Base-by-base conservation (phyloP, 2,113 vertebrate genomes). In the Onychostruthus taczanowskii region DNA sequence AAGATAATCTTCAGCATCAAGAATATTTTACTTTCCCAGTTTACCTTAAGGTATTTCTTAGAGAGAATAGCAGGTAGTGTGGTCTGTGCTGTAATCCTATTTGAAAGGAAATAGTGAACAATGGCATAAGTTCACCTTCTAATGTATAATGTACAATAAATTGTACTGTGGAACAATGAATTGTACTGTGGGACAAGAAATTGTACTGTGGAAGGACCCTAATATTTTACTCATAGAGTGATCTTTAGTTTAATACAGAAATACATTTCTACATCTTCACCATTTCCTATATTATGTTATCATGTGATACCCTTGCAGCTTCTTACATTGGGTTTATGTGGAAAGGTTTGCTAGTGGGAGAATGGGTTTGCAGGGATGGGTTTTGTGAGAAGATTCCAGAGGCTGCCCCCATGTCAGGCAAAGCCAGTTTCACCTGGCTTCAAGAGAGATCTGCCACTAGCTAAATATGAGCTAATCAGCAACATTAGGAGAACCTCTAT, bases 91-190 rank as follows among this genome's bases (percentile, higher is more conserved):
- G 37, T 87, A 84, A 90, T 83, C 52, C 73, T 74, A 6, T 95
- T 95, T 89, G 31, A 84, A 61, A 90, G n/a, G 62, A 87, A 94
- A 84, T 73, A 82, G 53, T 80, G 39, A 85, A 50, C 90, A 94
- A 81, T 70, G 43, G 14, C 31, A 31, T 53, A 67, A 87, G 7
- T 85, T 89, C 87, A 43, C 76, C 58, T 76, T 77, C 53, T 74
- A 62, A 46, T 70, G 7, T 46, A 14, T 20, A 67, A 22, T 47
- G 26, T 64, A 37, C 55, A 77, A 53, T n/a, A 58, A 89, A 84
- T 31, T 83, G 9, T 75, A 66, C 30, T 64, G 11, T 1, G 4
- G 46, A 46, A 74, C 37, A 64, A 63, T 37, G 49, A 75, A 63
- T n/a, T 84, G 8, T 77, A 43, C 31, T 44, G 7, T 43, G 58